A percentile compares a stretch with the other conserved stretches of the same genome.
phyloP scores from a whole-genome alignment of 2,113 vertebrate species.

The Bubo blakistoni region DNA sequence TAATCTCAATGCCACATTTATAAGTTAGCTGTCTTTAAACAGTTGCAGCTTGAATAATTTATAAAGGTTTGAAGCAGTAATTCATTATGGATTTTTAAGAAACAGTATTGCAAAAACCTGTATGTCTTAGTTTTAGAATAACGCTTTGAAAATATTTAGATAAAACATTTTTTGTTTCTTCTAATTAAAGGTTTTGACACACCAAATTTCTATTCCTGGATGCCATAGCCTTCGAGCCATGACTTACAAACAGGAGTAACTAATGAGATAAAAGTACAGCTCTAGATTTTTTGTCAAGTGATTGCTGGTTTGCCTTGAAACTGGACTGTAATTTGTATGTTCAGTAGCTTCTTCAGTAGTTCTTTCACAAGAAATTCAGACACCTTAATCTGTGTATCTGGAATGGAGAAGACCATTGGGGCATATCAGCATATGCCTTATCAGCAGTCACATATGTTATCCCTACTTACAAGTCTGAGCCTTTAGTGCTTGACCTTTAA shows the following conservation, averaged over 20 bases:
- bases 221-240: accelerated
- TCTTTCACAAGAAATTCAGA: neutral
- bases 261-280: neutral
- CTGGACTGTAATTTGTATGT: neutral
- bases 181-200: neutral
- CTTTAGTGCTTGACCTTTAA: neutral
- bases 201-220: neutral
- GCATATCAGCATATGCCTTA: neutral
- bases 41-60: constrained; percentile 48
- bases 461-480: neutral
- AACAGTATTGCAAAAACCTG: neutral
- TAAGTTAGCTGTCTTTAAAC: constrained; percentile 65
- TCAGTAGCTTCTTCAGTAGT: neutral
- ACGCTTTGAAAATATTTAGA: neutral
- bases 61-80: neutral
- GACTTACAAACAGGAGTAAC: neutral
- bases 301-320: neutral
- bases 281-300: neutral
- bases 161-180: neutral
- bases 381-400: neutral
- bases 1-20: constrained; percentile 59
- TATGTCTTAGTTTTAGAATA: neutral
- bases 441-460: neutral
- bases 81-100: constrained; percentile 15
- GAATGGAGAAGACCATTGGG: neutral